Evolutionary conservation across 2,888 invertebrate species (phyloP).

Genomic region (Drosophila anomalata): DNA sequence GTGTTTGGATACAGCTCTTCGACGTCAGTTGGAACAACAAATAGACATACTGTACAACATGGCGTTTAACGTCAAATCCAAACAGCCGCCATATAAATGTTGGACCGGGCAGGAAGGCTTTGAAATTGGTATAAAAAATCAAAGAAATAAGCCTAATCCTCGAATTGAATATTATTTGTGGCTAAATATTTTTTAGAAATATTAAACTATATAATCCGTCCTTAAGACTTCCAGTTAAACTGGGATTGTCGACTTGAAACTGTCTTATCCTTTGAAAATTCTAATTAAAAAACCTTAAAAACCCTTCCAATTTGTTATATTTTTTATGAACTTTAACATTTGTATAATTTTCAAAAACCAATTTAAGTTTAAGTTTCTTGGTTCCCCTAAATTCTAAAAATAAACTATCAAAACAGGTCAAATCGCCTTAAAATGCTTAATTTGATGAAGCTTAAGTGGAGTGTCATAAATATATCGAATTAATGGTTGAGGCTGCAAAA

Average conservation of each 20-base stretch:
- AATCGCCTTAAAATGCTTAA: slow-evolving; percentile 33
- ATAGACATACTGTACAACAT: slow-evolving; percentile 70
- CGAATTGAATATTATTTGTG: neutral
- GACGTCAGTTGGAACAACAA: slow-evolving; percentile 49
- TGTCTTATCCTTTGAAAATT: neutral
- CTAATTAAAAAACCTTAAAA: neutral
- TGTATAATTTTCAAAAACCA: neutral
- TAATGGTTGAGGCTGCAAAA: slow-evolving; percentile 54
- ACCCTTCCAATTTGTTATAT: neutral
- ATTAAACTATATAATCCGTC: too few relatives aligned
- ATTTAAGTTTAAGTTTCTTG: slow-evolving; percentile 1
- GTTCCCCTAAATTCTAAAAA: slow-evolving; percentile 6
- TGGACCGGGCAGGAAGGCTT: neutral
- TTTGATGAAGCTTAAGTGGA: slow-evolving; percentile 37
- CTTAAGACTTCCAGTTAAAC: too few relatives aligned
- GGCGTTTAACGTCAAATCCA: slow-evolving; percentile 65
- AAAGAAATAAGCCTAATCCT: neutral
- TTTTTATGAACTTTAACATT: neutral
- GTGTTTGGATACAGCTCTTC: neutral
- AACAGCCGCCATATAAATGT: slow-evolving; percentile 49
- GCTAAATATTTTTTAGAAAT: neutral
- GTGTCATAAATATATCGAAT: slow-evolving; percentile 63
- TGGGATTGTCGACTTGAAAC: too few relatives aligned
- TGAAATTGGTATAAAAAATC: neutral
- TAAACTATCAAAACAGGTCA: slow-evolving; percentile 33